Base-by-base conservation (phyloP, 1,140 invertebrate species). In the Bemisia tabaci region DNA sequence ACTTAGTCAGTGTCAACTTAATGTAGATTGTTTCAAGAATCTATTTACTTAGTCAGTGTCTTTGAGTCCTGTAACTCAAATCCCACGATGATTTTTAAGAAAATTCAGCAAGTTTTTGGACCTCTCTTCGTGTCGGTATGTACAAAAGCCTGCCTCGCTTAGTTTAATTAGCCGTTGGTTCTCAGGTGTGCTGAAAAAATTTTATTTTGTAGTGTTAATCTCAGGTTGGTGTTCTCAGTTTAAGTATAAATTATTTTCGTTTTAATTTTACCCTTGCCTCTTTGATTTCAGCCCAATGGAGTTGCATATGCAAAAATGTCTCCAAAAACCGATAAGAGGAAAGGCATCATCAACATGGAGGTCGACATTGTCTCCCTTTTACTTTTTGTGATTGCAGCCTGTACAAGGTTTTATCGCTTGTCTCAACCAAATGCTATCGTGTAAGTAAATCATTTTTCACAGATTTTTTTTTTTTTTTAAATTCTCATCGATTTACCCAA, bases 361-460 rank as follows among this genome's bases (percentile, higher is more conserved):
- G 78, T 95, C 63, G 92, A 96, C 80, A 68, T 91, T 23, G 80
- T 94, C 58, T 87, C 89, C 65, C 70, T 88, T 59, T 65, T 80
- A 11, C 76, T 96, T 39, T 86, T 95, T 74, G 60, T 87, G 27
- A 69, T 86, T 67, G 87, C 86, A 59, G 75, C 94, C 63, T 73
- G 80, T 9, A 93, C 91, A 27, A 81, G 94, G 70, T 83, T 95
- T 73, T 94, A 93, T 78, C 84, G 84, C 71, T 78, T 97, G 39
- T 86, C 91, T 71, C 84, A 92, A 75, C 94, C 94, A 2, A 81
- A 81, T 60, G 86, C 89, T 79, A 90, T 96, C 74, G 93, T 97
- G 92, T 95, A 85, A 88, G 91, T 85, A 67, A 59, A 70, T 69
- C 68, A 68, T 68, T 24, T 63, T 24, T 62, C 22, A 59, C 65